Conservation (phyloP, 2,888 invertebrate genomes). For the Stegana nigrithorax region DNA sequence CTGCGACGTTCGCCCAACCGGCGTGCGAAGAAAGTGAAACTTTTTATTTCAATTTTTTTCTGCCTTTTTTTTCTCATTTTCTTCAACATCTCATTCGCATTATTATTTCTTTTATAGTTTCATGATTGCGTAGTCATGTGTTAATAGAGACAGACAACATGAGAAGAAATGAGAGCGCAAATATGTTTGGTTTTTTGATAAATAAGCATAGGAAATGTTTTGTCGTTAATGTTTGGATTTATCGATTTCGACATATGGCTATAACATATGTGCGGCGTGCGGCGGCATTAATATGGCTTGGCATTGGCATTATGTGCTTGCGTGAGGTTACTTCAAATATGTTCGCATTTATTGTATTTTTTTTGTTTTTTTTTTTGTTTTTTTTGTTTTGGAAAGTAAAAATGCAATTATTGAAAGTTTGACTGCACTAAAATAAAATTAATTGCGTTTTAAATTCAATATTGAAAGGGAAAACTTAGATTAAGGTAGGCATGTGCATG, state of each 20-base stretch:
- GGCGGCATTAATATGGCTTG: too few species aligned
- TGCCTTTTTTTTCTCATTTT: slow-evolving; percentile 23
- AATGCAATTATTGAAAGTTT: too few species aligned
- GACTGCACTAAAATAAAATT: too few species aligned
- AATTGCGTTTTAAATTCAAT: too few species aligned
- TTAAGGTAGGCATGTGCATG: too few species aligned
- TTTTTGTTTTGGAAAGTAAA: background rate
- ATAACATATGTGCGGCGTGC: too few species aligned
- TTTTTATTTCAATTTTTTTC: slow-evolving; percentile 24
- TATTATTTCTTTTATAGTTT: slow-evolving; percentile 32
- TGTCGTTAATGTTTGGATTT: slow-evolving; percentile 21
- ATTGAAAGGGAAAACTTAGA: too few species aligned
- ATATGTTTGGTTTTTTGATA: background rate
- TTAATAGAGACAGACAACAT: background rate
- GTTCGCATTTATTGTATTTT: background rate
- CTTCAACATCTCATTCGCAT: too few species aligned
- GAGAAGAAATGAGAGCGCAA: slow-evolving; percentile 17
- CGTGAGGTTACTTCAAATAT: background rate
- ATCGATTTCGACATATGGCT: slow-evolving; percentile 40
- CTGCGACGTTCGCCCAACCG: slow-evolving; percentile 19
- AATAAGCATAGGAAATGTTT: too few species aligned
- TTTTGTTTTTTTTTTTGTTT: background rate
- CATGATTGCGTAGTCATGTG: slow-evolving; percentile 40
- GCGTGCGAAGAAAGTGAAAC: slow-evolving; percentile 53
- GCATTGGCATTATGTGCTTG: too few species aligned